Base-by-base conservation (phyloP, 2,797 vertebrate species). In the Adelosebastes latens region DNA sequence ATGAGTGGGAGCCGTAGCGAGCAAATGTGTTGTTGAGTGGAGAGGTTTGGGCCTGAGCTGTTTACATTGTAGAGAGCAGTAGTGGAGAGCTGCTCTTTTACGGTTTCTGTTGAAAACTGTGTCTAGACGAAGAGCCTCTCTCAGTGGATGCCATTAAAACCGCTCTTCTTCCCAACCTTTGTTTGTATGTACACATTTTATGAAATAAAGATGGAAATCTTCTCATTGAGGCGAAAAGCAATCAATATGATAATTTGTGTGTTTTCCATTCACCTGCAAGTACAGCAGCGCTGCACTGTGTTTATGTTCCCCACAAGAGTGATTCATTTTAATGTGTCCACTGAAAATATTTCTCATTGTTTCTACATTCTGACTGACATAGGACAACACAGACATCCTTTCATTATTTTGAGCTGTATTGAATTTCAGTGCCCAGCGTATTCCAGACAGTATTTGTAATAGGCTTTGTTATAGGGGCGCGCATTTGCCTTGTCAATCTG, bases 161-260 rank as follows among this genome's bases (percentile, higher is more conserved):
- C 55, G 36, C 72, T 87, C 73, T 82, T 88, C 72, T 76, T 65
- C 76, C 72, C 79, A 90, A 72, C 75, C 39, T 83, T 84, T 89
- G 79, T 92, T 89, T 87, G 85, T 85, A 88, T 62, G 64, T 83
- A 83, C 75, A 90, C 61, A 81, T 87, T 89, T 87, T 87, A 84
- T 75, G 74, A 89, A 91, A 90, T 88, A 92, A 88, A 85, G 82
- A 92, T 88, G 77, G 80, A 89, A 91, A 92, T 83, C 79, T 88
- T 82, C 67, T 90, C 82, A 89, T 85, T 92, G 87, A 85, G 80
- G 80, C 18, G 31, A 77, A 91, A 94, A 91, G 84, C 93, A 94
- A 95, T 95, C 93, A 94, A 94, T 94, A 95, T 95, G 94, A 93
- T 95, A 94, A 95, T 94, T 89, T 93, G 76, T 83, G 68, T 85